A percentile compares a stretch with the other conserved stretches of the same genome.
These are phyloP conservation scores for Theonella swinhoei DNA, from an alignment of 37 sponge, comb jelly and placozoan species.

Conservation along the genomic window DNA sequence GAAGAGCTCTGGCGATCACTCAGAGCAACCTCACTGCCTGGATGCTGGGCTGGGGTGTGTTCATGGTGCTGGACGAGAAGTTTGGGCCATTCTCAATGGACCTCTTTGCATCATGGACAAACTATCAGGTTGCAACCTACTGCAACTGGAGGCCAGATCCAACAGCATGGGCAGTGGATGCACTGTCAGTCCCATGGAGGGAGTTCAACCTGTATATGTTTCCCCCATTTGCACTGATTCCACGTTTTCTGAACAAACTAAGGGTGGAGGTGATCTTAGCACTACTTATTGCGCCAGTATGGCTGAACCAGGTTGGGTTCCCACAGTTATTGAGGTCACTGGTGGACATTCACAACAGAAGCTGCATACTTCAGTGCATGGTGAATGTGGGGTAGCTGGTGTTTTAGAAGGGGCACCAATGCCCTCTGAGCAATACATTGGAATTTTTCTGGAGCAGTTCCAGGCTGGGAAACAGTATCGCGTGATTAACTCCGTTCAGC, in stretches of 20 bases:
- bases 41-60: conserved; percentile 1
- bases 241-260: conserved; percentile 25
- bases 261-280: neutral
- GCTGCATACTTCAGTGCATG: conserved; percentile 32
- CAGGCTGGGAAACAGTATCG: conserved; percentile 22
- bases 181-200: conserved; percentile 3
- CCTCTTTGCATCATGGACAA: conserved; percentile 28
- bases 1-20: neutral
- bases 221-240: conserved; percentile 23
- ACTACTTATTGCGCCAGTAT: conserved; percentile 20
- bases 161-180: conserved; percentile 18
- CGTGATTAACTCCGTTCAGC: conserved; percentile 26
- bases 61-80: conserved; percentile 10
- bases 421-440: conserved; percentile 45
- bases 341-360: conserved; percentile 1
- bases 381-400: conserved; percentile 28
- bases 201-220: neutral
- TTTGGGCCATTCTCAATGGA: conserved; percentile 32
- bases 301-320: conserved; percentile 37
- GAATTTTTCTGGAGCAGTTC: conserved; percentile 31
- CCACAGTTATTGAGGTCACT: conserved; percentile 10
- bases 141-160: conserved; percentile 24
- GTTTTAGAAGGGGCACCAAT: conserved; percentile 8
- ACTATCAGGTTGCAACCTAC: neutral
- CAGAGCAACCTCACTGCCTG: neutral